Percentiles rank a stretch among this genome's conserved stretches.
phyloP scores from a whole-genome alignment of 2,888 invertebrate genomes.

The Zygothrica quintamaculata region DNA sequence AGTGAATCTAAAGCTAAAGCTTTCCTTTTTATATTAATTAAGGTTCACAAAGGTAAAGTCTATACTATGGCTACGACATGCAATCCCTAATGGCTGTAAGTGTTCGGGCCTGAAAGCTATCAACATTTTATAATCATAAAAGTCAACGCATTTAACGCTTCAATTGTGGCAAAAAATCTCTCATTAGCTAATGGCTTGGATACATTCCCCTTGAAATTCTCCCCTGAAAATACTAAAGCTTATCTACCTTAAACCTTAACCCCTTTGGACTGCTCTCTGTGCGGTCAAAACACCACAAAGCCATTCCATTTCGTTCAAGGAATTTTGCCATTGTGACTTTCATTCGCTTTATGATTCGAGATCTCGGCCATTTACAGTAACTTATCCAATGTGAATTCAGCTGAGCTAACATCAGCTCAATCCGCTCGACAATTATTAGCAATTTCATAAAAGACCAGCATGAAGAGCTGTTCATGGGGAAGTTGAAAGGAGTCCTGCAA shows the following conservation, averaged over 20 bases:
- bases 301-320: slow-evolving; percentile 54
- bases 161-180: slow-evolving; percentile 20
- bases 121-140: slow-evolving; percentile 36
- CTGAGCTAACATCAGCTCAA: not conserved
- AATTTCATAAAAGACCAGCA: not conserved
- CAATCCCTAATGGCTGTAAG: too few species aligned
- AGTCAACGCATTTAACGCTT: slow-evolving; percentile 34
- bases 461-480: too few species aligned
- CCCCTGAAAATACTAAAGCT: slow-evolving; percentile 5
- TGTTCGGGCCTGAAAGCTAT: slow-evolving; percentile 15
- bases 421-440: slow-evolving; percentile 1
- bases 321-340: slow-evolving; percentile 67
- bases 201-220: slow-evolving; percentile 13
- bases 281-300: slow-evolving; percentile 47
- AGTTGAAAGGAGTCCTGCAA: not conserved
- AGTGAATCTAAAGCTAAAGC: slow-evolving; percentile 38
- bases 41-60: slow-evolving; percentile 69
- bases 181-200: slow-evolving; percentile 74
- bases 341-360: slow-evolving; percentile 58
- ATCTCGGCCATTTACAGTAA: not conserved
- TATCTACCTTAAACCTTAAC: slow-evolving; percentile 28
- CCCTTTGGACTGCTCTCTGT: not conserved
- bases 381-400: too few species aligned
- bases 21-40: slow-evolving; percentile 69
- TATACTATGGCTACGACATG: too few species aligned